Evolutionary conservation across 2,888 invertebrate species (phyloP), one percentile per base, ranked within the genome.

Genomic region (Tinea semifulvella): DNA sequence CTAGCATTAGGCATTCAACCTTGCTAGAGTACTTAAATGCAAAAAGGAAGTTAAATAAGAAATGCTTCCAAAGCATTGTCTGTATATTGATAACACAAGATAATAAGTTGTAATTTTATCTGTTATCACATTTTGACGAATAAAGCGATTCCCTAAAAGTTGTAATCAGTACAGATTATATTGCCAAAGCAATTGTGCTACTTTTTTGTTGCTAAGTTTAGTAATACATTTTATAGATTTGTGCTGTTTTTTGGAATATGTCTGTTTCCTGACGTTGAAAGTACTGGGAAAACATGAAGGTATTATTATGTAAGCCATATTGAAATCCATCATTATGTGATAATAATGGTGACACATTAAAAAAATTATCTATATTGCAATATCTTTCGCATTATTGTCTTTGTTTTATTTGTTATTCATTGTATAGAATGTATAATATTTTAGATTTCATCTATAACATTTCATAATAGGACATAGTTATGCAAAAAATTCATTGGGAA

Each of bases 1-100:
- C 31, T 13, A 31, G 31, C n/a, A 31, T 31, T 31, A 31, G 31
- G n/a, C 31, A 31, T 31, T 11, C 31, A 31, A 31, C 31, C 31
- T 31, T 31, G 31, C 31, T 31, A 6, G 7, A n/a, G 14, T 14
- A 31, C 31, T 31, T 14, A 31, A 31, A 14, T 31, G 31, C 31
- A 31, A 13, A 14, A 7, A 31, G 31, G 31, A 31, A 31, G 13
- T 31, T 13, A 7, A 14, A 31, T 31, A 31, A 31, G 31, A 31
- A n/a, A 31, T 31, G 31, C 31, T 31, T 14, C 14, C 5, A 13
- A 31, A n/a, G 31, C n/a, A 31, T 31, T 31, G 31, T 31, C 11
- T 31, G 27, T 27, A n/a, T n/a, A n/a, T 27, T 4, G 13, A 13
- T 13, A 31, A 31, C 14, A 14, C 13, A 31, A 31, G 31, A 31